These are phyloP conservation scores for Schizothorax lantsangensis DNA, from an alignment of 2,797 vertebrate species.

Conservation along the genomic window DNA sequence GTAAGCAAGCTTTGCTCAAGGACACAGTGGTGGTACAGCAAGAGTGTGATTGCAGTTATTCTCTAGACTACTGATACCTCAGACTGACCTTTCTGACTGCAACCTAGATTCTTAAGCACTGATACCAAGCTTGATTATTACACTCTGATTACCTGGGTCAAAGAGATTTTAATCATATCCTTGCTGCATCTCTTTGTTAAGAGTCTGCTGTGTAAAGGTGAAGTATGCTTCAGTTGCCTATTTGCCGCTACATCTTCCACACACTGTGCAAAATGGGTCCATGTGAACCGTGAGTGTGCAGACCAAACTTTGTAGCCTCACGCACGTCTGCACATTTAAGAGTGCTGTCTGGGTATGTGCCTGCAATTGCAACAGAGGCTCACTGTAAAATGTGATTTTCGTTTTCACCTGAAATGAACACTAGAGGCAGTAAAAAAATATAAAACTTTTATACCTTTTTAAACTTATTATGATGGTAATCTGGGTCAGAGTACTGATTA, in stretches of 20 bases:
- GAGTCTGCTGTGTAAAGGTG: not conserved
- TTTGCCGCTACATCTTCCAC: not conserved
- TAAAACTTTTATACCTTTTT: not conserved
- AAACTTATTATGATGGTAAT: not conserved
- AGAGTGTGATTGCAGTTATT: conserved; percentile 5
- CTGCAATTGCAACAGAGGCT: not conserved
- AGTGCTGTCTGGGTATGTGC: not conserved
- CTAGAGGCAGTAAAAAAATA: not conserved
- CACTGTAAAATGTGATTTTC: not conserved
- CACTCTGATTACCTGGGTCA: not conserved
- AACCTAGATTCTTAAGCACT: not conserved
- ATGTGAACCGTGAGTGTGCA: not conserved
- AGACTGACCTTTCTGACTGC: not conserved
- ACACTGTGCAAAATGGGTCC: not conserved
- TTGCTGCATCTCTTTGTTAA: not conserved
- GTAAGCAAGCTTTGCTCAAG: not conserved
- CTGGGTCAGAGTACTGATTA: not conserved
- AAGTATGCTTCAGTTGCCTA: not conserved
- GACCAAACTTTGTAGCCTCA: not conserved
- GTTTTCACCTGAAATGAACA: not conserved
- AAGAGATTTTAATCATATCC: not conserved
- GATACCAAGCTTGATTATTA: not conserved
- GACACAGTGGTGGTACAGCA: not conserved
- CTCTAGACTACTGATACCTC: not conserved
- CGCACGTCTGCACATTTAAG: not conserved